Evolutionary conservation across 2,113 vertebrate genomes (phyloP).

Genomic region (Podarcis raffonei): DNA sequence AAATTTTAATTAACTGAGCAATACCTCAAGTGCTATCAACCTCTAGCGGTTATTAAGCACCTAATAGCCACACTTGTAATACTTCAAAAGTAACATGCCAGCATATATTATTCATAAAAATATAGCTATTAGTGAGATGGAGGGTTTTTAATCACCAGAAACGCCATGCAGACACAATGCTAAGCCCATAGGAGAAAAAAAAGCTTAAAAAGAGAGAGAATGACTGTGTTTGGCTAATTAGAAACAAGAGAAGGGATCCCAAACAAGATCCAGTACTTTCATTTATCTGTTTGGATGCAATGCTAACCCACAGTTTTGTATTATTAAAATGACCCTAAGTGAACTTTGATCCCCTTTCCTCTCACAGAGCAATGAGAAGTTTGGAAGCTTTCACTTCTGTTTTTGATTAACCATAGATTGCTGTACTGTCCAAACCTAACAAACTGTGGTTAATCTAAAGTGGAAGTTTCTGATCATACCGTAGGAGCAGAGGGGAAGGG

Average conservation of each 20-base stretch:
- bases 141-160: conserved; percentile 47
- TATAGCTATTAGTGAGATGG: conserved; percentile 42
- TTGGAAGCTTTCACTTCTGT: background rate
- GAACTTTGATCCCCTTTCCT: background rate
- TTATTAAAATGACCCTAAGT: background rate
- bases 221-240: conserved; percentile 48
- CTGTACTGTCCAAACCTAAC: background rate
- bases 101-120: conserved; percentile 65
- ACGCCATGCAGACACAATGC: conserved; percentile 47
- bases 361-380: background rate
- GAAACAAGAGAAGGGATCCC: conserved; percentile 41
- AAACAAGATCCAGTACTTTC: conserved; percentile 30
- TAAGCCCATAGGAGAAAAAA: conserved; percentile 38
- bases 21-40: conserved; percentile 6
- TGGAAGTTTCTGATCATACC: background rate
- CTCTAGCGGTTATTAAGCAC: conserved; percentile 40
- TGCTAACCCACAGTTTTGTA: background rate
- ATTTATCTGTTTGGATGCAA: background rate
- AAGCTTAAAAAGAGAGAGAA: conserved; percentile 40
- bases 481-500: background rate
- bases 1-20: conserved; percentile 21
- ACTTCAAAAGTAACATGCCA: conserved; percentile 46
- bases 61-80: conserved; percentile 13
- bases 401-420: background rate
- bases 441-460: background rate